phyloP scores from a whole-genome alignment of 2,888 invertebrate species.

The Agrilus cyanescens region DNA sequence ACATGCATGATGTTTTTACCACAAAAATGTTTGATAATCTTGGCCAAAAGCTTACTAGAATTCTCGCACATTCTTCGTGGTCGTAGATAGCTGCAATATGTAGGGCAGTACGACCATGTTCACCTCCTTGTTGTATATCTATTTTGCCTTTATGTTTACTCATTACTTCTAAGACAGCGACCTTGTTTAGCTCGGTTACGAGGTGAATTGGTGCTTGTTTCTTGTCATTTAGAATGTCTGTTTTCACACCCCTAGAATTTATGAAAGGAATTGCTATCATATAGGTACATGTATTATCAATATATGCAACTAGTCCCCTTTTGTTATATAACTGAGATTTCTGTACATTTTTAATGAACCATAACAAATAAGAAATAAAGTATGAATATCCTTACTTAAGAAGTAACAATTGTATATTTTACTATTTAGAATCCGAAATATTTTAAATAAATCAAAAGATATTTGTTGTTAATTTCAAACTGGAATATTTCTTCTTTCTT shows the following conservation, averaged over 20 bases:
- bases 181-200: slow-evolving; percentile 67
- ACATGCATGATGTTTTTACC: background rate
- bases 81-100: slow-evolving; percentile 79
- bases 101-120: slow-evolving; percentile 68
- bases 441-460: too few relatives aligned
- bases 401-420: too few relatives aligned
- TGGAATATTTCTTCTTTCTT: too few relatives aligned
- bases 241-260: slow-evolving; percentile 51
- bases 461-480: too few relatives aligned
- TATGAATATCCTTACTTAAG: too few relatives aligned
- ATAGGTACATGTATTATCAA: too few relatives aligned
- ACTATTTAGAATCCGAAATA: too few relatives aligned
- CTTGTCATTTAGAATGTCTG: slow-evolving; percentile 60
- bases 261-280: slow-evolving; percentile 5
- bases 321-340: too few relatives aligned
- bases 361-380: too few relatives aligned
- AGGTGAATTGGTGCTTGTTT: slow-evolving; percentile 70
- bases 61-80: slow-evolving; percentile 67
- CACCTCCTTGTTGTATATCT: slow-evolving; percentile 65
- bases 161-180: slow-evolving; percentile 55
- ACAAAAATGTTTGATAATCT: background rate
- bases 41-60: slow-evolving; percentile 50
- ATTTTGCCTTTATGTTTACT: slow-evolving; percentile 55
- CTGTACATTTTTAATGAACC: too few relatives aligned
- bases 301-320: too few relatives aligned